Base-by-base conservation (phyloP, 2,113 vertebrate species). In the Copsychus sechellarum region DNA sequence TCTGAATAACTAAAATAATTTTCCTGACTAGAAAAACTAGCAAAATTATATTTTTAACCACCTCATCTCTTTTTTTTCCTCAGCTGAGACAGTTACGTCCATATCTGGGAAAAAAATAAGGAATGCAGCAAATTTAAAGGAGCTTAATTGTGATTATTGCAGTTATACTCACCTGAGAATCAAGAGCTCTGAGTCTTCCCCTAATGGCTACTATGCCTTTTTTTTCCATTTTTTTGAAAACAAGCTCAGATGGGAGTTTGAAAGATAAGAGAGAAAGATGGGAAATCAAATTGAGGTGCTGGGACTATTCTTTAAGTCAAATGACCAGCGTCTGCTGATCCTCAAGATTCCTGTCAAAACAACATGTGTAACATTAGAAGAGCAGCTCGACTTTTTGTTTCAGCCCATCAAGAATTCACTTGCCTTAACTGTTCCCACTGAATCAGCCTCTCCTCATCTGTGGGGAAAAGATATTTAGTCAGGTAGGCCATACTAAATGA, bases 331-430 rank as follows among this genome's bases (percentile, higher is more conserved):
- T 15, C 43, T 81, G 21, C 6, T 60, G 62, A 43, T 43, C 69
- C 7, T 62, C 8, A 11, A 12, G 11, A n/a, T 19, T 74, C 5
- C 21, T 56, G n/a, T 29, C 29, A 56, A 71, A 74, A 71, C 7
- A 21, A 26, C 9, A 5, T 11, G 4, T 31, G 6, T 4, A 40
- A 7, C 6, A 21, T 2, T 15, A 23, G 10, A 47, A 28, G 2
- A 36, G 19, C 4, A 77, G 6, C 9, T 72, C 36, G 48, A 7
- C 10, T 33, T 57, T 48, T 60, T 57, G 6, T 25, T 84, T 65
- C 54, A 73, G 14, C 16, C 22, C 25, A 42, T 33, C 8, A 29
- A 22, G 5, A 29, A 34, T 61, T 73, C 33, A 12, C 7, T 43
- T n/a, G 1, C 16, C 45, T 40, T 28, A 18, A 25, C 15, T 33